Conservation (phyloP, 2,888 invertebrate species). For the Diarsia brunnea region DNA sequence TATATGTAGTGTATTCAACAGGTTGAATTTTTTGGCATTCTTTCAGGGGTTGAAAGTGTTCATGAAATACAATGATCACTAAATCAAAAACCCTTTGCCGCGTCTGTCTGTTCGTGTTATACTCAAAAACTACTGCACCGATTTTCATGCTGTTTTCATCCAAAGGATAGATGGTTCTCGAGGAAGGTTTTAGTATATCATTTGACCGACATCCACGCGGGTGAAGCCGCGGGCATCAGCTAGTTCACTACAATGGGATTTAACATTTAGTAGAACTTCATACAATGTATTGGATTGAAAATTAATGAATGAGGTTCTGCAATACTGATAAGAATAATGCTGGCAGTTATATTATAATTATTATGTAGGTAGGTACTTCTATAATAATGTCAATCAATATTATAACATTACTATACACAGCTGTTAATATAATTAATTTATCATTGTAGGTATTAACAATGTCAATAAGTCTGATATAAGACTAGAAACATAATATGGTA, state of each 20-base stretch:
- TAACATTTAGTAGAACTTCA: neutral
- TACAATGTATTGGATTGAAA: constrained; percentile 5
- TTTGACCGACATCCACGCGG: no score
- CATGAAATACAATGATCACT: no score
- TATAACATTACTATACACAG: constrained; percentile 7
- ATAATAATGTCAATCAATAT: constrained; percentile 8
- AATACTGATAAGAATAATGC: constrained; percentile 26
- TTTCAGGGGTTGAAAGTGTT: no score
- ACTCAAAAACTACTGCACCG: no score
- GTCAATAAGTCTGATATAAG: neutral
- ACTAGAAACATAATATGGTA: neutral
- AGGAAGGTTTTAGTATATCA: no score
- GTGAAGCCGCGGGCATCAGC: no score
- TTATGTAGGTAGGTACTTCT: neutral
- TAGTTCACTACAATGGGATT: neutral
- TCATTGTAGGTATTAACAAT: neutral
- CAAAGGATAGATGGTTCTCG: no score
- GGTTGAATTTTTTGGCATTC: no score
- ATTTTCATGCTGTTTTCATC: no score
- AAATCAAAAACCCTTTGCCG: no score
- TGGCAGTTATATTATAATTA: neutral
- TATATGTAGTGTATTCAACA: no score
- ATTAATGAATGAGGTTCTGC: constrained; percentile 10
- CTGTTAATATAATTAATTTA: constrained; percentile 10
- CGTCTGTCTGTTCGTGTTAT: no score